Evolutionary conservation across 1,140 invertebrate species (phyloP).

Genomic region (Scaptomyza montana): DNA sequence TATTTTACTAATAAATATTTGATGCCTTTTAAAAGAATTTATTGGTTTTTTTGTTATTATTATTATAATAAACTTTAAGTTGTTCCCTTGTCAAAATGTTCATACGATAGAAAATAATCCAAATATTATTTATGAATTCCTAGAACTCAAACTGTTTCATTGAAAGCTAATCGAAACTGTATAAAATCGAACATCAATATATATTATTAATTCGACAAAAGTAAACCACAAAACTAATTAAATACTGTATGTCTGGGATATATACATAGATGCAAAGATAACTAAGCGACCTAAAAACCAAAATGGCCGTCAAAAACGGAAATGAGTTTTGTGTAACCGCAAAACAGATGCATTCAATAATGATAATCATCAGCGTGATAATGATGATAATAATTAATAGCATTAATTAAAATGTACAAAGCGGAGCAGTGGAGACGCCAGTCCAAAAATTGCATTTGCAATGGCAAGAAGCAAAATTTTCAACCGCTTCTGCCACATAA

Average conservation of each 20-base stretch:
- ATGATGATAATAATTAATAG: conserved; percentile 70
- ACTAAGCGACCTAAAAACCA: conserved; percentile 36
- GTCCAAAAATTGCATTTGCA: conserved; percentile 56
- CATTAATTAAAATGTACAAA: conserved; percentile 63
- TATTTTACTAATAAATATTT: too few species aligned
- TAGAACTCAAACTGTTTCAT: too few species aligned
- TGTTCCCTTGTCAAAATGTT: too few species aligned
- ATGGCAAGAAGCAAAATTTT: conserved; percentile 59
- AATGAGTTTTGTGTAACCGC: conserved; percentile 66
- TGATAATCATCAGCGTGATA: conserved; percentile 33
- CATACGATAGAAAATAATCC: too few species aligned
- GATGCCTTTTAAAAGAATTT: too few species aligned
- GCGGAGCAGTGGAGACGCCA: conserved; percentile 8
- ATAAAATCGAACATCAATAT: background rate
- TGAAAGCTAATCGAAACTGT: background rate
- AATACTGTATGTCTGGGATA: conserved; percentile 1
- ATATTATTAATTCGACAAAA: background rate
- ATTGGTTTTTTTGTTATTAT: too few species aligned
- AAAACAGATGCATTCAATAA: conserved; percentile 55
- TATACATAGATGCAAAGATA: background rate
- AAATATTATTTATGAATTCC: too few species aligned
- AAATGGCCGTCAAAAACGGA: conserved; percentile 63
- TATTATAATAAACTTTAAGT: too few species aligned
- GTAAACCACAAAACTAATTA: conserved; percentile 68
- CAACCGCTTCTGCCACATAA: conserved; percentile 80